Evolutionary conservation across 2,888 invertebrate species (phyloP), one percentile per base, ranked within the genome.

Genomic region (Acronicta aceris): DNA sequence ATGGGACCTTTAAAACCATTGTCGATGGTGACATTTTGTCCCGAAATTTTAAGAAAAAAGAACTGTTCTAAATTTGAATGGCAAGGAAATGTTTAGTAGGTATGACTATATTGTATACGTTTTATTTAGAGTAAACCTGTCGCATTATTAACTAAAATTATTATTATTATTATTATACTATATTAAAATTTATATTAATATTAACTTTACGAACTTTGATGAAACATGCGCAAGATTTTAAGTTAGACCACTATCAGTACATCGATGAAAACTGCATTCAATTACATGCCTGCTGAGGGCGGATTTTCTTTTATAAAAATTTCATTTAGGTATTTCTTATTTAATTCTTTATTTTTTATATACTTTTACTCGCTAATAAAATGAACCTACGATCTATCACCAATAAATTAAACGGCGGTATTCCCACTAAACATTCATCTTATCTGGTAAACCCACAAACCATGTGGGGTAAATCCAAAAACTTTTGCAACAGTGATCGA

Each of bases 401-500:
- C 40, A 41, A 27, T 41, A 12, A 40, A 13, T 15, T 27, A n/a
- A 25, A 45, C 38, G 13, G 13, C 17, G 36, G 17, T 42, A 21
- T 15, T 33, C n/a, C 50, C 15, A 3, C 17, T 21, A 49, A 17
- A 61, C 45, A 43, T 58, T 40, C 38, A 64, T 57, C 58, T 58
- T 52, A 48, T 58, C 52, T 36, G 38, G 38, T n/a, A 55, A 53
- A 70, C 45, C 61, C 61, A 67, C 62, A 60, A 9, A 38, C 30
- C 27, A 52, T 25, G 46, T 58, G 59, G 57, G 70, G 50, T 49
- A 48, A 59, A 69, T 54, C 60, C 69, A 48, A 48, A 69, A 77
- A 78, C 61, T 74, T 74, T 55, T 56, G 52, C 52, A 78, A 76
- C 76, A 61, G 73, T 71, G 71, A 73, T 75, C 66, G 66, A 65